Evolutionary conservation across 1,140 invertebrate species (phyloP), one percentile per base, ranked within the genome.

Genomic region (Lepidurus packardi): DNA sequence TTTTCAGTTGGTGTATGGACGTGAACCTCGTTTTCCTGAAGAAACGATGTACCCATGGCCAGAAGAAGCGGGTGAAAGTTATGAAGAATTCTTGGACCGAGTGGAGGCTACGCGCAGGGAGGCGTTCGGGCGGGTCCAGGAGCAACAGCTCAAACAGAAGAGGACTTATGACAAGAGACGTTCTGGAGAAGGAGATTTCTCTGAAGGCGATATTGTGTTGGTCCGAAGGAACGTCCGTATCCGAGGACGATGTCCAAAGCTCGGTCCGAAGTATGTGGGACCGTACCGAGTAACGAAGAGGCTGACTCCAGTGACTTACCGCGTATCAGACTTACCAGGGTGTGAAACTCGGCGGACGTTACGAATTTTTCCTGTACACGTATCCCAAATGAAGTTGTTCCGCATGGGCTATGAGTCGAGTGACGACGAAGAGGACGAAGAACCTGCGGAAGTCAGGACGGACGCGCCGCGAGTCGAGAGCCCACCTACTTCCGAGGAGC

Each of bases 231-330:
- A 45, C 43, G 6, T 76, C 11, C 43, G 47, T 24, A 11, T 24
- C 7, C 43, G 47, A 8, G 75, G 43, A 16, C 34, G 43, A n/a
- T 45, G 43, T 6, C 43, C 43, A 16, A 76, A 47, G 43, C 45
- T 76, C 11, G 6, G 43, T 11, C 75, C 43, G 24, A 76, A 76
- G 47, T 76, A 76, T 44, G 47, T 25, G 1, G 75, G 75, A 4
- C 75, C 75, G 34, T 76, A 45, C 13, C 16, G 16, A 47, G 24
- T 76, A 24, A 25, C 21, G 0, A 44, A 76, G 43, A 76, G 34
- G 45, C 13, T 76, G 11, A 47, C 43, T 47, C n/a, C 53, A 1
- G 53, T 74, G 6, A 78, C 77, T 10, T 78, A 78, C 13, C 53
- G 16, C 0, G 65, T 78, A 9, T 7, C 47, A 1, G 77, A 73